Evolutionary conservation across 2,888 invertebrate species (phyloP).

Genomic region (Sarcophaga variegata): DNA sequence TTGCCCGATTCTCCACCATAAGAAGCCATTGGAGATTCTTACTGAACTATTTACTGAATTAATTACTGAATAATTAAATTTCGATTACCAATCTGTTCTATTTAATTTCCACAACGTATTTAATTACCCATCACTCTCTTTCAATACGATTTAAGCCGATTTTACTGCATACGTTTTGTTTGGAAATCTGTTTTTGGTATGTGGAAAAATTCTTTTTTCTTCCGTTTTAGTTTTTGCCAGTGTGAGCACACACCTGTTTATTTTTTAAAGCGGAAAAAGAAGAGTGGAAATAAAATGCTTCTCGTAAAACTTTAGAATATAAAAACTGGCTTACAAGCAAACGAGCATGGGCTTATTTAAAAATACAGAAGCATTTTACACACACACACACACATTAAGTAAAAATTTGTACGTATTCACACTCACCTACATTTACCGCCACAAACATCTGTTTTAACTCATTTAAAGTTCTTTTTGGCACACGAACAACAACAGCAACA

Average conservation of each 20-base stretch:
- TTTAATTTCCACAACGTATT: too few species aligned
- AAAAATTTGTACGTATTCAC: neutral
- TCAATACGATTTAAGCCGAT: too few species aligned
- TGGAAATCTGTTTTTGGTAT: too few species aligned
- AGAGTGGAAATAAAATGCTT: neutral
- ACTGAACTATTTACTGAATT: too few species aligned
- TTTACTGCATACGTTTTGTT: too few species aligned
- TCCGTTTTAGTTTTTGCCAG: too few species aligned
- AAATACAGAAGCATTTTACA: neutral
- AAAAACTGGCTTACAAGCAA: slow-evolving; percentile 1
- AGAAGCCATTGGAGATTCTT: too few species aligned
- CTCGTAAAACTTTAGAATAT: neutral
- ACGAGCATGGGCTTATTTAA: neutral
- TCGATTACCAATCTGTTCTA: too few species aligned
- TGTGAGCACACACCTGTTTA: neutral
- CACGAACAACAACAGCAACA: neutral
- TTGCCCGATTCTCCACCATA: too few species aligned
- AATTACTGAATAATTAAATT: too few species aligned
- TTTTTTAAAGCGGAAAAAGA: neutral
- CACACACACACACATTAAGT: neutral
- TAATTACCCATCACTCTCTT: too few species aligned
- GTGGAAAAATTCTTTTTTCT: too few species aligned
- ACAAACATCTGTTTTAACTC: slow-evolving; percentile 25
- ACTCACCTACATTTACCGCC: neutral
- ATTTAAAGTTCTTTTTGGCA: slow-evolving; percentile 16